phyloP scores from a whole-genome alignment of 2,797 vertebrate species.

The Capromys pilorides region DNA sequence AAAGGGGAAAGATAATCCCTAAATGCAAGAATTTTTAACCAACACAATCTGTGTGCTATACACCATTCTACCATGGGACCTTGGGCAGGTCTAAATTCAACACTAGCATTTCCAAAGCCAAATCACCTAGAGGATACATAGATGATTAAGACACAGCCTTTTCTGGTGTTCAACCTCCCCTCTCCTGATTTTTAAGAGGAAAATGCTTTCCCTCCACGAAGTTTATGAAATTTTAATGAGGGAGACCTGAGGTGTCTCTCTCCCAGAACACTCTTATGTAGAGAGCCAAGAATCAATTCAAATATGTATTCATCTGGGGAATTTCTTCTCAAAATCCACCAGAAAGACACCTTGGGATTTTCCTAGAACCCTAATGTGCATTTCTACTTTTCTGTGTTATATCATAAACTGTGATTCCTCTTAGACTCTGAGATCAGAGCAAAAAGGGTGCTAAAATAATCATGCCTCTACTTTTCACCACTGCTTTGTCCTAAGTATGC shows the following conservation, averaged over 20 bases:
- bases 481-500: not conserved
- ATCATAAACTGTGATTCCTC: not conserved
- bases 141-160: slow-evolving; percentile 31
- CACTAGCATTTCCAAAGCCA: not conserved
- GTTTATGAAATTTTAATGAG: slow-evolving; percentile 5
- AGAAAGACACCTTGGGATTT: not conserved
- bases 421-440: not conserved
- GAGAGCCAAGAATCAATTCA: not conserved
- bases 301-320: not conserved
- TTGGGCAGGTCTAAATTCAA: slow-evolving; percentile 37
- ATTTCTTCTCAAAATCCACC: not conserved
- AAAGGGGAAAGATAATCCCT: slow-evolving; percentile 33
- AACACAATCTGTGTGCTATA: slow-evolving; percentile 42
- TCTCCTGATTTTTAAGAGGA: slow-evolving; percentile 56
- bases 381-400: not conserved
- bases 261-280: not conserved
- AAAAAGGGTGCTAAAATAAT: not conserved
- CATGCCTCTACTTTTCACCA: not conserved
- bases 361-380: not conserved
- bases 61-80: not conserved
- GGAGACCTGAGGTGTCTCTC: not conserved
- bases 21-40: slow-evolving; percentile 29
- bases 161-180: not conserved
- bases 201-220: not conserved
- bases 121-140: not conserved